Conservation (phyloP, 2,888 invertebrate genomes). For the Acanthoscelides obtectus region DNA sequence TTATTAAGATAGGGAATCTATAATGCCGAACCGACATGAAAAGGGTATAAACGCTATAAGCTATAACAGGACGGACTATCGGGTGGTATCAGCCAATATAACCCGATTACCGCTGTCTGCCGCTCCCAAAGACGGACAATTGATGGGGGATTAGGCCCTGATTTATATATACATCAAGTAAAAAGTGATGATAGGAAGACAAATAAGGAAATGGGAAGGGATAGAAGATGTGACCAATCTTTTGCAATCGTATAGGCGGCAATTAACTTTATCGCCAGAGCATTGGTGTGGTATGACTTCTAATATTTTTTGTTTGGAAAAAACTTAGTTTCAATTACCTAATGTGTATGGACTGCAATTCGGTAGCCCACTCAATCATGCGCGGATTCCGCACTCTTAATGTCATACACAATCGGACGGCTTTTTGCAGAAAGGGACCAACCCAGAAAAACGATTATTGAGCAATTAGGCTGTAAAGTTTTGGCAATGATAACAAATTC, state of each 20-base stretch:
- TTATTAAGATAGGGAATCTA: not conserved
- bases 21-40: not conserved
- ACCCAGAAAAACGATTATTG: too few species aligned
- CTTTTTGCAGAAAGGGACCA: too few species aligned
- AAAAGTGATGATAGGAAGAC: not conserved
- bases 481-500: too few species aligned
- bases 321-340: too few species aligned
- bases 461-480: too few species aligned
- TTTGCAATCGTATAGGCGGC: not conserved
- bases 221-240: not conserved
- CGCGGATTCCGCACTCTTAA: too few species aligned
- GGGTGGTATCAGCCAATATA: not conserved
- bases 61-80: not conserved
- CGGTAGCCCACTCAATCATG: too few species aligned
- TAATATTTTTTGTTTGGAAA: too few species aligned
- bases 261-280: too few species aligned
- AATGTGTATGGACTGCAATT: too few species aligned
- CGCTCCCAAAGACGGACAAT: not conserved
- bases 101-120: not conserved
- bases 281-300: too few species aligned
- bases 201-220: not conserved
- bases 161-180: not conserved
- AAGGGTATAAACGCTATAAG: not conserved
- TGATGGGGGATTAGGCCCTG: not conserved
- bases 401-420: too few species aligned